These are phyloP conservation scores for Drosophila parabipectinata DNA, from an alignment of 1,140 invertebrate genomes.

Conservation along the genomic window DNA sequence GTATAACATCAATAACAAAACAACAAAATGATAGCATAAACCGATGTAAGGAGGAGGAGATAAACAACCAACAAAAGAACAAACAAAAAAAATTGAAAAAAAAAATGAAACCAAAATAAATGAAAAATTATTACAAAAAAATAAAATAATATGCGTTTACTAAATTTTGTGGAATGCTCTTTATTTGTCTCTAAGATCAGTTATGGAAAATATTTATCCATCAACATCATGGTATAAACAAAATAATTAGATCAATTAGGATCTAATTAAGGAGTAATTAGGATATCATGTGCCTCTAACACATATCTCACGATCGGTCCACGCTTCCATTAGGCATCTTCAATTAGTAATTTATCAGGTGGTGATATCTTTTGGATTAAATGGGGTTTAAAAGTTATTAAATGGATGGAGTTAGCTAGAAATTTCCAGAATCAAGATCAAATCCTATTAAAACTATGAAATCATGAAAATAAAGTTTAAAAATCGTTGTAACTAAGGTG, in stretches of 20 bases:
- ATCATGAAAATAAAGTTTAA: too few species aligned
- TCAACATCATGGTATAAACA: conserved; percentile 27
- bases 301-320: conserved; percentile 18
- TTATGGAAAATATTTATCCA: conserved; percentile 9
- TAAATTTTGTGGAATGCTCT: neutral
- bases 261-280: conserved; percentile 25
- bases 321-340: conserved; percentile 8
- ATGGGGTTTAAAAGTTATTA: neutral
- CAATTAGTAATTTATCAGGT: conserved; percentile 2
- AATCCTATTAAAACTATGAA: too few species aligned
- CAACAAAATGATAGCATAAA: conserved; percentile 30
- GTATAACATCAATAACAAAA: conserved; percentile 47
- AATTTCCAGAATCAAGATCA: too few species aligned
- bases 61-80: conserved; percentile 61
- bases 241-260: conserved; percentile 40
- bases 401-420: neutral
- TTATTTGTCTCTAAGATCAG: conserved; percentile 7
- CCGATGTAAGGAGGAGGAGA: conserved; percentile 58
- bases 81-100: conserved; percentile 61
- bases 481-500: too few species aligned
- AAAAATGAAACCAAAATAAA: conserved; percentile 70
- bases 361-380: neutral
- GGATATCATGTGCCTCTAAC: conserved; percentile 22
- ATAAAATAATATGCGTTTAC: conserved; percentile 44
- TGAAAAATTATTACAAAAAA: conserved; percentile 69